Percentiles rank a stretch among this genome's conserved stretches.
These are phyloP conservation scores for Mythimna lalbum DNA, from an alignment of 2,888 invertebrate species.

Conservation along the genomic window DNA sequence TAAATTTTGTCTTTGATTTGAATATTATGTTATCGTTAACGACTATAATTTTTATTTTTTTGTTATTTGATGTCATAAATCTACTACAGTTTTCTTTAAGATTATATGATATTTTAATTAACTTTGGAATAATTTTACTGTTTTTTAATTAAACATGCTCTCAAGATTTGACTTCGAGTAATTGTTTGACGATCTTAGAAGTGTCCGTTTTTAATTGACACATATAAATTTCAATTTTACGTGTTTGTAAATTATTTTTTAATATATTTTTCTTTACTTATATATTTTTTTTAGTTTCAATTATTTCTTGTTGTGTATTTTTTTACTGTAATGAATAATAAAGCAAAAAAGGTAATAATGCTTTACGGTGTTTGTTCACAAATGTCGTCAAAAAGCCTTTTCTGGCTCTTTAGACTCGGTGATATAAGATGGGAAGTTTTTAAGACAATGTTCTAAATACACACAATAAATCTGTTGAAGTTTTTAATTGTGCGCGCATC, in stretches of 20 bases:
- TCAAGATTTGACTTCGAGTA: neutral
- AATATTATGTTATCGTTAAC: neutral
- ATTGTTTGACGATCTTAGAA: constrained; percentile 22
- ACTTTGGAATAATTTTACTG: neutral
- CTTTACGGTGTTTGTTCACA: neutral
- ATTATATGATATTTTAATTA: constrained; percentile 7
- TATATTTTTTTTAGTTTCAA: no score
- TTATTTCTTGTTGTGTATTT: no score
- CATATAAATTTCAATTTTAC: neutral
- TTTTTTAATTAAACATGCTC: constrained; percentile 1
- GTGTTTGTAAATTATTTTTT: no score
- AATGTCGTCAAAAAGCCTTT: neutral
- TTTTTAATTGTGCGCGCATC: no score
- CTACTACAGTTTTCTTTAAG: neutral
- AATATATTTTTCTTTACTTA: no score
- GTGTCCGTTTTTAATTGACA: neutral
- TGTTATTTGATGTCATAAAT: neutral
- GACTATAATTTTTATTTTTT: neutral
- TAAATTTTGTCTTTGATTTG: neutral
- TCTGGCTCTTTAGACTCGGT: no score
- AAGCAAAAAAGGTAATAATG: no score
- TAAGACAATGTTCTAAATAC: no score
- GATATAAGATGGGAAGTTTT: no score
- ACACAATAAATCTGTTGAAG: no score
- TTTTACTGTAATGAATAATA: no score